Evolutionary conservation across 2,888 invertebrate genomes (phyloP).

Genomic region (Drosophila histrio): DNA sequence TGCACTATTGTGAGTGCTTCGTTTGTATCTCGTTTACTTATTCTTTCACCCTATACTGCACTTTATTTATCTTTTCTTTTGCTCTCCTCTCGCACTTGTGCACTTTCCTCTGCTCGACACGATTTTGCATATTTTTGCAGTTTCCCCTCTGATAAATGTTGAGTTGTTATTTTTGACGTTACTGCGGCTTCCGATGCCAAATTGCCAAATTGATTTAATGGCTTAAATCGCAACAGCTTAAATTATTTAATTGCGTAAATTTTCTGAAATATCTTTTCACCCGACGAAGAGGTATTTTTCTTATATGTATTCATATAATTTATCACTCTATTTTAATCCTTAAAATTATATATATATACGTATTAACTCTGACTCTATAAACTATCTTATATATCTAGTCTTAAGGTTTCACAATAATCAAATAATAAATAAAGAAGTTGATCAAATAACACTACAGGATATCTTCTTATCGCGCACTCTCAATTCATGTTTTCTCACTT

Average conservation of each 20-base stretch:
- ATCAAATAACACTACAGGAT: neutral
- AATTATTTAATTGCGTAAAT: constrained; percentile 59
- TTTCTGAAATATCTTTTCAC: neutral
- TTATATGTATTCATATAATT: too few relatives aligned
- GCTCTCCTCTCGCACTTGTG: neutral
- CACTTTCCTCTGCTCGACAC: constrained; percentile 2
- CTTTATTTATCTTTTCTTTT: constrained; percentile 8
- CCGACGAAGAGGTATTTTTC: too few relatives aligned
- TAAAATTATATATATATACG: neutral
- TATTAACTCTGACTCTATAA: neutral
- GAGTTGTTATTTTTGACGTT: constrained; percentile 1
- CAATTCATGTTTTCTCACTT: neutral
- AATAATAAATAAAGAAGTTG: neutral
- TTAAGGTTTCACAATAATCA: neutral
- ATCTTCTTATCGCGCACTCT: neutral
- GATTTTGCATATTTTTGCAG: constrained; percentile 58
- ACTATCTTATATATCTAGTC: neutral
- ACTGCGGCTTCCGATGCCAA: constrained; percentile 12
- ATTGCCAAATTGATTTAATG: constrained; percentile 64
- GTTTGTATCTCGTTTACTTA: neutral
- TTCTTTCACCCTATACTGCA: neutral
- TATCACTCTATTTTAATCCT: neutral
- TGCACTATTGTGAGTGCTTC: constrained; percentile 25
- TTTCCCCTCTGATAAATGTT: constrained; percentile 36
- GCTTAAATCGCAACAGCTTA: constrained; percentile 49